These are phyloP conservation scores for Pachymerium ferrugineum DNA, from an alignment of 2,888 invertebrate genomes.

Conservation along the genomic window DNA sequence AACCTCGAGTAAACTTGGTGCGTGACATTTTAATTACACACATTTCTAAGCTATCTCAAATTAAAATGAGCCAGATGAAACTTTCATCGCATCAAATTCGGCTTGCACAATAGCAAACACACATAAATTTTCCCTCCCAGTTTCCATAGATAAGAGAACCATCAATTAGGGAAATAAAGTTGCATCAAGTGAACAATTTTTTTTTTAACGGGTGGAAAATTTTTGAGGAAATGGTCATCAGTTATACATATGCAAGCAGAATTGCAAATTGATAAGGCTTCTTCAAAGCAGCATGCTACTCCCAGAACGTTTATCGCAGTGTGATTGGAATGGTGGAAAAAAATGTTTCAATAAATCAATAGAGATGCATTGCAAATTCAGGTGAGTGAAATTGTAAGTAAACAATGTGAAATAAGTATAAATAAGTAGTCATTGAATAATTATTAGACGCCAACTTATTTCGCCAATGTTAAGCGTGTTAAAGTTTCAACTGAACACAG, in stretches of 20 bases:
- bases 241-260: background rate
- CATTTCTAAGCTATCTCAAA: conserved; percentile 9
- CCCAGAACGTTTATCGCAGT: no score
- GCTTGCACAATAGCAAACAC: conserved; percentile 1
- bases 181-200: background rate
- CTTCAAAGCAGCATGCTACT: no score
- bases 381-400: no score
- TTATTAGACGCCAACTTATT: no score
- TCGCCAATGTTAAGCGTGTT: no score
- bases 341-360: conserved; percentile 17
- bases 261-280: background rate
- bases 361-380: no score
- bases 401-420: no score
- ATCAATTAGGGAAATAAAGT: conserved; percentile 23
- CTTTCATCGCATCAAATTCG: conserved; percentile 19
- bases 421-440: no score
- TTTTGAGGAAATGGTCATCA: conserved; percentile 3
- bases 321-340: background rate
- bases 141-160: background rate
- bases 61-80: conserved; percentile 21
- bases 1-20: background rate
- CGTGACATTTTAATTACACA: conserved; percentile 11
- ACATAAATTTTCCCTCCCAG: conserved; percentile 6
- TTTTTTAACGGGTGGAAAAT: background rate
- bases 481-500: no score